Evolutionary conservation across 2,888 invertebrate genomes (phyloP).

Genomic region (Mimas tiliae): DNA sequence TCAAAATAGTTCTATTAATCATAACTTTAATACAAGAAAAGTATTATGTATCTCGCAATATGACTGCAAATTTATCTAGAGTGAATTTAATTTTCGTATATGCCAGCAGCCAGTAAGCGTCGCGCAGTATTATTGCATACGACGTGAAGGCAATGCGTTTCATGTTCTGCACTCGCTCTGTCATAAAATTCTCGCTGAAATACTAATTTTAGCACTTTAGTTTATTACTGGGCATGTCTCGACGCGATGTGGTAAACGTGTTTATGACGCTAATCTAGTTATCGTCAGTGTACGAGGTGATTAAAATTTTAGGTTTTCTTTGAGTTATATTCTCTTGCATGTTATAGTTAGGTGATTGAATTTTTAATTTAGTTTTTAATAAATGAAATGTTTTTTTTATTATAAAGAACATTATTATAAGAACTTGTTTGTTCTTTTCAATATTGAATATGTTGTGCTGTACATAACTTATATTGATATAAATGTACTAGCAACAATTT

Average conservation of each 20-base stretch:
- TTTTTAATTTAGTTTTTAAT: not conserved
- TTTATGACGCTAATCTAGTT: not conserved
- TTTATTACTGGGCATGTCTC: constrained; percentile 20
- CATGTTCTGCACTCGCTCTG: constrained; percentile 30
- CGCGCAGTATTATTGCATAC: constrained; percentile 42
- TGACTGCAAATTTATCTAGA: constrained; percentile 33
- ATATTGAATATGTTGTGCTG: too few species aligned
- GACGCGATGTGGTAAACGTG: not conserved
- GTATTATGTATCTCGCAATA: constrained; percentile 2
- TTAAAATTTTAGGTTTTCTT: not conserved
- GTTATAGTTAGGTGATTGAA: not conserved
- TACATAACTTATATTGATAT: too few species aligned
- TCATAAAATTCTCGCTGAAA: constrained; percentile 27
- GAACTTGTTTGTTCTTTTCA: too few species aligned
- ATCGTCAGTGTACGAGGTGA: not conserved
- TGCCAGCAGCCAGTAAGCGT: constrained; percentile 34
- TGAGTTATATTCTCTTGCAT: not conserved
- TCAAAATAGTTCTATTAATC: too few species aligned
- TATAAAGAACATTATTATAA: too few species aligned
- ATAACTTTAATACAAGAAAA: not conserved
- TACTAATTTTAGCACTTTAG: constrained; percentile 29
- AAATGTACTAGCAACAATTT: too few species aligned
- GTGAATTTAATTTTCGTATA: constrained; percentile 43
- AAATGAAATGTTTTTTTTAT: not conserved
- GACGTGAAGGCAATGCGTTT: constrained; percentile 33